These are phyloP conservation scores for Pegea sp. DNA, from an alignment of 23 tunicate genomes.

Conservation along the genomic window DNA sequence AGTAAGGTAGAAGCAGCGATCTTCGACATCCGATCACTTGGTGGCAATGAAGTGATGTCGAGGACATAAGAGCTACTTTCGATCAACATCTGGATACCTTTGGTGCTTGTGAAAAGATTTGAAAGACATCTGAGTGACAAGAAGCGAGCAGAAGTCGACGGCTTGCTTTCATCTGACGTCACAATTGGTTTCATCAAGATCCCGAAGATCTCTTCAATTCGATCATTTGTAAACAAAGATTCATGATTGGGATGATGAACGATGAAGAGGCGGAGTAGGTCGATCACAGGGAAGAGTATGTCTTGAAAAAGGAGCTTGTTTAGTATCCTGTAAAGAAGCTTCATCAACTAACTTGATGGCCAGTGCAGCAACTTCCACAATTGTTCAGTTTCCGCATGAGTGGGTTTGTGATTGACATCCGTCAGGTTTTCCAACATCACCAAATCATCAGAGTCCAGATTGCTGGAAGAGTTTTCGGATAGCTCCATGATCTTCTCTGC, in stretches of 20 bases:
- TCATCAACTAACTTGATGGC: slow-evolving; percentile 2
- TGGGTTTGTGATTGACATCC: not conserved
- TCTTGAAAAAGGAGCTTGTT: not conserved
- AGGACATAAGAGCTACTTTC: not conserved
- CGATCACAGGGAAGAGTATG: not conserved
- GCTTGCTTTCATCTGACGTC: not conserved
- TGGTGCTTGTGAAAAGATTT: not conserved
- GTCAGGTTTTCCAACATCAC: slow-evolving; percentile 4
- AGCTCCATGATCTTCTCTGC: slow-evolving; percentile 9
- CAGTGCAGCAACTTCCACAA: slow-evolving; percentile 20
- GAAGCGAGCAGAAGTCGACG: not conserved
- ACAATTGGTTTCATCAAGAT: not conserved
- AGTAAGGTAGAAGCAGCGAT: not conserved
- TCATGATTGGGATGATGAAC: not conserved
- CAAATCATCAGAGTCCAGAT: slow-evolving; percentile 3
- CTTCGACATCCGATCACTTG: not conserved
- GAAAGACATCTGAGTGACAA: not conserved
- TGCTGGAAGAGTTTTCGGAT: slow-evolving; percentile 2
- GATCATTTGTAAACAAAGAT: not conserved
- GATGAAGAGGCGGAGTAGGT: not conserved
- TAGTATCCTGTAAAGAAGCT: not conserved
- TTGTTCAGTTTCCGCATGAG: not conserved
- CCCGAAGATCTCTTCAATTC: not conserved
- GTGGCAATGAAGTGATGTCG: not conserved
- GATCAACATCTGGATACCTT: not conserved